phyloP scores from a whole-genome alignment of 23 tunicate genomes.

The Phallusia fumigata region DNA sequence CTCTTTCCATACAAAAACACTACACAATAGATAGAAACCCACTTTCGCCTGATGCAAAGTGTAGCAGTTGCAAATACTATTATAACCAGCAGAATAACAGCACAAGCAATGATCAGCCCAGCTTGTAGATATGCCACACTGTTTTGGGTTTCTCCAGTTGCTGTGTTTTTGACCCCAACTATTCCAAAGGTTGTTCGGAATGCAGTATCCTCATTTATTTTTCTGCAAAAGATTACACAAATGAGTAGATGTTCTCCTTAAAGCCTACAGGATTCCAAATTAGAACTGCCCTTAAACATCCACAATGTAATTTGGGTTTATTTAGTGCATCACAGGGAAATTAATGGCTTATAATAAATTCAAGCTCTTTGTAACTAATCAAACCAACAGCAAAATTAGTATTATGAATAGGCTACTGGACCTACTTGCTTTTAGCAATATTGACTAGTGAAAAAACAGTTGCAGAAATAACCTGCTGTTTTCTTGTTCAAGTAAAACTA shows the following conservation, averaged over 20 bases:
- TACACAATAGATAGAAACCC: no score
- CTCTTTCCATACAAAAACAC: no score
- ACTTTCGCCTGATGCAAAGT: conserved; percentile 56
- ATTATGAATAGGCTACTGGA: no score
- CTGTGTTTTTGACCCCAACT: background rate
- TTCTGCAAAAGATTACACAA: background rate
- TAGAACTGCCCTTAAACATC: no score
- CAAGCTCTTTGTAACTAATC: no score
- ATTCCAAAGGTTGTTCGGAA: conserved; percentile 19
- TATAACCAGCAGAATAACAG: conserved; percentile 31
- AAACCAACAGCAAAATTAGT: no score
- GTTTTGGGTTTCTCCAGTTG: background rate
- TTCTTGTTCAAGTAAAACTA: no score
- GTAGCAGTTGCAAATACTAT: conserved; percentile 41
- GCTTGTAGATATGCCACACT: conserved; percentile 10
- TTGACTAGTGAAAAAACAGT: background rate
- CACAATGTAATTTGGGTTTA: no score
- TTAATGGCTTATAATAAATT: no score
- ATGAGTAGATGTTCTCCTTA: background rate
- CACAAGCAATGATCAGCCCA: conserved; percentile 29
- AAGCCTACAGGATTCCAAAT: no score
- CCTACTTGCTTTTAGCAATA: no score
- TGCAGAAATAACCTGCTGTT: background rate
- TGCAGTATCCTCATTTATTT: background rate
- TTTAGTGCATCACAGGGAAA: no score